These are phyloP conservation scores for Telmatherina bonti DNA, from an alignment of 2,797 vertebrate genomes.

Conservation along the genomic window DNA sequence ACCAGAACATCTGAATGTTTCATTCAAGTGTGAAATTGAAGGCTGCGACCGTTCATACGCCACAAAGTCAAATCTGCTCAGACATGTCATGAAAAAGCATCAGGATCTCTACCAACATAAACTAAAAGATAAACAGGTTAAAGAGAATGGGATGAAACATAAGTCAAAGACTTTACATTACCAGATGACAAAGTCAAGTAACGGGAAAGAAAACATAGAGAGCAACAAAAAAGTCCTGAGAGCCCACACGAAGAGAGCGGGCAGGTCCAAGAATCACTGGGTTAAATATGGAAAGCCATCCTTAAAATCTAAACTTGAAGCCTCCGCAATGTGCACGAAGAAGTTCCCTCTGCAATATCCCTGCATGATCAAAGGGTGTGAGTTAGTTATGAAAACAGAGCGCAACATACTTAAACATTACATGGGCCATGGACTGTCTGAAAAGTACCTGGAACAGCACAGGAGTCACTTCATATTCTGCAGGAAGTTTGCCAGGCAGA, in stretches of 20 bases:
- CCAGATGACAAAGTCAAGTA: slow-evolving; percentile 82
- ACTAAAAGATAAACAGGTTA: slow-evolving; percentile 87
- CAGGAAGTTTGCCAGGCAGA: slow-evolving; percentile 85
- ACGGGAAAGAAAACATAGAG: slow-evolving; percentile 87
- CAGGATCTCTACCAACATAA: slow-evolving; percentile 91
- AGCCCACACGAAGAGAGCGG: slow-evolving; percentile 74
- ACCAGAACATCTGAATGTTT: slow-evolving; percentile 81
- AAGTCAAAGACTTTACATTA: slow-evolving; percentile 79
- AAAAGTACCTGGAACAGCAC: slow-evolving; percentile 92
- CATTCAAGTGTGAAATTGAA: slow-evolving; percentile 93
- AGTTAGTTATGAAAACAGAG: slow-evolving; percentile 92
- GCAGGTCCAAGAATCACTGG: slow-evolving; percentile 74
- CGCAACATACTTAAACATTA: slow-evolving; percentile 95
- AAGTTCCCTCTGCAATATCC: slow-evolving; percentile 91
- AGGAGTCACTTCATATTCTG: slow-evolving; percentile 93
- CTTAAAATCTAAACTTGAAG: slow-evolving; percentile 91
- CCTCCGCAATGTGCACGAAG: slow-evolving; percentile 91
- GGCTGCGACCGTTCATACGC: slow-evolving; percentile 95
- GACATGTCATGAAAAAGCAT: slow-evolving; percentile 96
- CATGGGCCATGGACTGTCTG: slow-evolving; percentile 93
- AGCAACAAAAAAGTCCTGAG: slow-evolving; percentile 83
- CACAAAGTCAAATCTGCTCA: slow-evolving; percentile 93
- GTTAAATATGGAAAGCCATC: slow-evolving; percentile 90
- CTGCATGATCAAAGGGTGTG: slow-evolving; percentile 97
- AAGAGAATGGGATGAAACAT: slow-evolving; percentile 85